Evolutionary conservation across 23 tunicate species (phyloP).

Genomic region (Trididemnum clinides): DNA sequence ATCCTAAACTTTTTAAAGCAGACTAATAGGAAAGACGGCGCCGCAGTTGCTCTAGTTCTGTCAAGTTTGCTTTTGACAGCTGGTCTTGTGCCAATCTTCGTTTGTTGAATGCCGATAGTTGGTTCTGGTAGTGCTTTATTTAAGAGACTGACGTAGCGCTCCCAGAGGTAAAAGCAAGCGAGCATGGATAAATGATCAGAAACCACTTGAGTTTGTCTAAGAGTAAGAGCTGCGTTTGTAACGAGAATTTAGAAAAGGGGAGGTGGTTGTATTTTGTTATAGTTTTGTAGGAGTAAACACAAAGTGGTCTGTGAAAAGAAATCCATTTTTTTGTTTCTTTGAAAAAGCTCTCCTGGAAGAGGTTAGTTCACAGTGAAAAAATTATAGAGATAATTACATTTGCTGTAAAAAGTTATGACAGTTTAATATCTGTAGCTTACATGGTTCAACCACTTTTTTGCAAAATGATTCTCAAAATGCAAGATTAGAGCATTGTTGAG

Average conservation of each 20-base stretch:
- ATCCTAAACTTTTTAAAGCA: neutral
- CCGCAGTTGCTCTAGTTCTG: slow-evolving; percentile 27
- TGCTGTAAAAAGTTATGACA: too few relatives aligned
- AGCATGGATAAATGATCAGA: neutral
- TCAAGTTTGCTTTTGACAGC: slow-evolving; percentile 14
- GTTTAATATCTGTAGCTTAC: too few relatives aligned
- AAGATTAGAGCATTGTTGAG: too few relatives aligned
- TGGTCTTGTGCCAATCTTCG: neutral
- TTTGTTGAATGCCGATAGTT: neutral
- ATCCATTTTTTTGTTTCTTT: neutral
- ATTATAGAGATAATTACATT: too few relatives aligned
- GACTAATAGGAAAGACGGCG: neutral
- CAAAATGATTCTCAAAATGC: too few relatives aligned
- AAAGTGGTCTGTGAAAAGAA: neutral
- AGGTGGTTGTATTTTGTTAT: neutral
- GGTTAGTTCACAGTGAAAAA: too few relatives aligned
- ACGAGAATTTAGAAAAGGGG: neutral
- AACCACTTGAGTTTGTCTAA: neutral
- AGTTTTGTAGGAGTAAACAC: neutral
- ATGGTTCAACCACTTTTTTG: too few relatives aligned
- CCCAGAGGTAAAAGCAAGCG: neutral
- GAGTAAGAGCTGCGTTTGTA: neutral
- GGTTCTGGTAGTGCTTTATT: neutral
- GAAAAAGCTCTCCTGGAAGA: neutral
- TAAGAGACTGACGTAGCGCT: neutral